phyloP scores from a whole-genome alignment of 2,797 vertebrate genomes.

The Craterocephalus amniculus region DNA sequence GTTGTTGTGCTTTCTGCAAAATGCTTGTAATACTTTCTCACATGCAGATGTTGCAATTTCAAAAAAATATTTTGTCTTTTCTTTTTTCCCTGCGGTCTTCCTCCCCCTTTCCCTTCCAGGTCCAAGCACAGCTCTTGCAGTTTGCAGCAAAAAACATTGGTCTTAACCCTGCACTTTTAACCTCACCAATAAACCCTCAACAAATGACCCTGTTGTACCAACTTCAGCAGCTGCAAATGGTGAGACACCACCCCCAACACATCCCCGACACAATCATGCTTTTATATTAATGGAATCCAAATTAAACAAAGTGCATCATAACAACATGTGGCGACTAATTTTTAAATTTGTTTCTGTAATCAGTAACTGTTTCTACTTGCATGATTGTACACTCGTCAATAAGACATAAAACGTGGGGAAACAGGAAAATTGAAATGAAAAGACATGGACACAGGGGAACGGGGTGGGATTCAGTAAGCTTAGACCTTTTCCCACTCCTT shows the following conservation, averaged over 20 bases:
- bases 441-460: too few relatives aligned
- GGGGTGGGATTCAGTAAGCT: too few relatives aligned
- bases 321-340: neutral
- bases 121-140: conserved; percentile 99
- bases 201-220: conserved; percentile 99
- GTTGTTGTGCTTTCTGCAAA: neutral
- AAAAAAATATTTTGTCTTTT: conserved; percentile 37
- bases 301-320: neutral
- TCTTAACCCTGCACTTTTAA: conserved; percentile 99
- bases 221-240: conserved; percentile 99
- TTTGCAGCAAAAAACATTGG: conserved; percentile 99
- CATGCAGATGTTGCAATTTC: conserved; percentile 28
- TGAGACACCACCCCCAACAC: conserved; percentile 78
- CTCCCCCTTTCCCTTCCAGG: conserved; percentile 75
- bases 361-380: too few relatives aligned
- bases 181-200: conserved; percentile 99
- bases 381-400: too few relatives aligned
- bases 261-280: too few relatives aligned
- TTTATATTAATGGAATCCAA: neutral
- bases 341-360: neutral
- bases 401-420: too few relatives aligned
- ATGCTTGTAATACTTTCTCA: conserved; percentile 20
- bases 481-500: too few relatives aligned
- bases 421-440: too few relatives aligned
- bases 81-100: conserved; percentile 1